phyloP scores from a whole-genome alignment of 2,888 invertebrate genomes.

The Orthosia gothica region DNA sequence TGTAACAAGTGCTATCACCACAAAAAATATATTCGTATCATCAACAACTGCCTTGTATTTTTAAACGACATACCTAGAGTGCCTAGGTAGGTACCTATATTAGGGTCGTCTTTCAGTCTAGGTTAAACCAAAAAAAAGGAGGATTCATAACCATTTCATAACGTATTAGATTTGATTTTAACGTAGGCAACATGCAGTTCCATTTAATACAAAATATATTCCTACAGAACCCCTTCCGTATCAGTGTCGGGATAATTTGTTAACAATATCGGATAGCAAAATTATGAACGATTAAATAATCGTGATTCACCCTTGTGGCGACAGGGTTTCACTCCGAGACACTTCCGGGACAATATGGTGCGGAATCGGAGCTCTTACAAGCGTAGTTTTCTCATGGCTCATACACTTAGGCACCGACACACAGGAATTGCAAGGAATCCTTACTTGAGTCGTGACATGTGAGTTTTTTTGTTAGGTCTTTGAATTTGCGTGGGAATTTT shows the following conservation, averaged over 20 bases:
- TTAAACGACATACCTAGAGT: no score
- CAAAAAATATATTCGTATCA: no score
- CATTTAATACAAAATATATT: no score
- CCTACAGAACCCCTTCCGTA: slow-evolving; percentile 32
- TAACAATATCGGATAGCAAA: slow-evolving; percentile 64
- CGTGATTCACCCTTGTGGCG: slow-evolving; percentile 79
- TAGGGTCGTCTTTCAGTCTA: no score
- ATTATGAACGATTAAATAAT: slow-evolving; percentile 75
- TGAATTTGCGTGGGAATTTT: slow-evolving; percentile 47
- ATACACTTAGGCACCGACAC: slow-evolving; percentile 68
- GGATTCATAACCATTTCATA: no score
- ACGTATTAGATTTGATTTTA: no score
- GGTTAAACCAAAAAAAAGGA: no score
- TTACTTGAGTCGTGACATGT: slow-evolving; percentile 69
- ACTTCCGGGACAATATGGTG: slow-evolving; percentile 84
- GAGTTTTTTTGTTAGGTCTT: slow-evolving; percentile 51
- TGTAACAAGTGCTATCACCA: no score
- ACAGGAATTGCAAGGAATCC: slow-evolving; percentile 85
- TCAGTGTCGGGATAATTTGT: slow-evolving; percentile 35
- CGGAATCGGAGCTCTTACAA: slow-evolving; percentile 86
- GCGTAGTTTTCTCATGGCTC: slow-evolving; percentile 81
- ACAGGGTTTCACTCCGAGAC: slow-evolving; percentile 76
- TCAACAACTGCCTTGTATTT: no score
- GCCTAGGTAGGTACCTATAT: no score
- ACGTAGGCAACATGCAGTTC: no score